A percentile compares a stretch with the other conserved stretches of the same genome.
phyloP scores from a whole-genome alignment of 2,888 invertebrate genomes.

The Ethmia dodecea region DNA sequence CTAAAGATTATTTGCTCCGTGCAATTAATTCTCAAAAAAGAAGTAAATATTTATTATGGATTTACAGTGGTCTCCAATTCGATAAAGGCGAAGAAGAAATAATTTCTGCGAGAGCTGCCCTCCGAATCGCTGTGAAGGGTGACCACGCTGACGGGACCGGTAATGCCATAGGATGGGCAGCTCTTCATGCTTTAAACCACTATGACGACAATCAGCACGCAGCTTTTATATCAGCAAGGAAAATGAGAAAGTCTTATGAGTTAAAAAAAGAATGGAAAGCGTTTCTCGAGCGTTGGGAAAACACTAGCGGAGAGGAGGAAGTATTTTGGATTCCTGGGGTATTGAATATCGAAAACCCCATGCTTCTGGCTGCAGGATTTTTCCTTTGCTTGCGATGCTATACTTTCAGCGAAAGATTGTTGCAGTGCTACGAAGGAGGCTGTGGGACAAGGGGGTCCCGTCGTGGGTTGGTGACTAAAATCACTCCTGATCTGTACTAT shows the following conservation, averaged over 20 bases:
- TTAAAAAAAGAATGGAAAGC: conserved; percentile 50
- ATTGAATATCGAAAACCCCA: conserved; percentile 40
- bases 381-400: conserved; percentile 62
- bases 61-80: conserved; percentile 50
- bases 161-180: conserved; percentile 64
- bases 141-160: conserved; percentile 54
- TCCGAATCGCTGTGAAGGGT: conserved; percentile 57
- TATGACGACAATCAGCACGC: conserved; percentile 33
- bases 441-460: conserved; percentile 45
- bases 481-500: conserved; percentile 44
- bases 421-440: conserved; percentile 45
- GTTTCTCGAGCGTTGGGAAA: conserved; percentile 47
- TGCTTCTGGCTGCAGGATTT: conserved; percentile 60
- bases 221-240: conserved; percentile 53
- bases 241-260: conserved; percentile 59
- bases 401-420: conserved; percentile 43
- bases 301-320: conserved; percentile 61
- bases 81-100: conserved; percentile 34
- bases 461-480: conserved; percentile 17
- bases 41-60: conserved; percentile 59
- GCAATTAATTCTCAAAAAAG: conserved; percentile 40
- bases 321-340: conserved; percentile 49
- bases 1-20: conserved; percentile 38
- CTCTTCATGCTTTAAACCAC: conserved; percentile 54
- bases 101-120: conserved; percentile 43